Conservation (phyloP, 2,113 vertebrate species). For the Beaufortia kweichowensis region DNA sequence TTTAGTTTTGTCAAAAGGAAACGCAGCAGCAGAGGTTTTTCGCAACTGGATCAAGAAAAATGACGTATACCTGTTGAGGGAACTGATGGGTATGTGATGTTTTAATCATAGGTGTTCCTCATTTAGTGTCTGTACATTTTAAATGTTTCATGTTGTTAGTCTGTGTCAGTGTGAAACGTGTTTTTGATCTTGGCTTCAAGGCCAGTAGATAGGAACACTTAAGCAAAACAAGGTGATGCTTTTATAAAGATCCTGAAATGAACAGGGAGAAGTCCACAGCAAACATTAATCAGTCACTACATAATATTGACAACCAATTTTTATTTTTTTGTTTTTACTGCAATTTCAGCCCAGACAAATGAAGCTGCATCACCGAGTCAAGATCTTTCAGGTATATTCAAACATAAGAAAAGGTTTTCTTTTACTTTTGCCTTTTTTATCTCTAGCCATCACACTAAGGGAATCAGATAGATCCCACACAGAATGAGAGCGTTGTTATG, state of each 20-base stretch:
- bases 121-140: slow-evolving; percentile 18
- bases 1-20: slow-evolving; percentile 89
- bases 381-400: slow-evolving; percentile 88
- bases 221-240: slow-evolving; percentile 41
- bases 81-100: slow-evolving; percentile 85
- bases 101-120: not conserved
- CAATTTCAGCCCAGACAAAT: slow-evolving; percentile 87
- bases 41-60: slow-evolving; percentile 88
- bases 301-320: slow-evolving; percentile 55
- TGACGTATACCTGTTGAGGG: slow-evolving; percentile 85
- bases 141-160: slow-evolving; percentile 49
- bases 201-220: slow-evolving; percentile 47
- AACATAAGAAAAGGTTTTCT: slow-evolving; percentile 43
- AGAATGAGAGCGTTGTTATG: slow-evolving; percentile 20
- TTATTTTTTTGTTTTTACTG: slow-evolving; percentile 61
- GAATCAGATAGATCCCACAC: slow-evolving; percentile 54
- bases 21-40: slow-evolving; percentile 88
- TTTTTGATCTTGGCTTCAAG: slow-evolving; percentile 18
- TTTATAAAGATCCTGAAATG: slow-evolving; percentile 10
- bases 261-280: slow-evolving; percentile 46
- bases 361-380: slow-evolving; percentile 88
- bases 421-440: slow-evolving; percentile 37
- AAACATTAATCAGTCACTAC: slow-evolving; percentile 40
- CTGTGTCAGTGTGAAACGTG: slow-evolving; percentile 50
- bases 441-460: slow-evolving; percentile 49